Evolutionary conservation across 35 echinoderm and acorn worm genomes (phyloP).

Genomic region (Ophiothrix spiculata): DNA sequence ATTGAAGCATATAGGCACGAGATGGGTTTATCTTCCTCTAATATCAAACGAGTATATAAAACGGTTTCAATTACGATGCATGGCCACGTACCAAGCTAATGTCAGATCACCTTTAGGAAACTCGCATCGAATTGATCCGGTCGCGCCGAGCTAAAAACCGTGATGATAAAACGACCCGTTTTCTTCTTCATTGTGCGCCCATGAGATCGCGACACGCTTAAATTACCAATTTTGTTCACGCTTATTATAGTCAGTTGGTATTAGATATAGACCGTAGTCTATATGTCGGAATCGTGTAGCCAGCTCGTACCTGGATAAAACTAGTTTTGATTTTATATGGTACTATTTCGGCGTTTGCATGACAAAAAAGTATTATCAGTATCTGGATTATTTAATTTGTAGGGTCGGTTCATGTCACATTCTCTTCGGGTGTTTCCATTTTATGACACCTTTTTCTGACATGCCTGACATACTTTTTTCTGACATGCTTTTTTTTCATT

Average conservation of each 20-base stretch:
- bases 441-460: too few relatives aligned
- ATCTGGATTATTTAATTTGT: too few relatives aligned
- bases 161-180: constrained; percentile 12
- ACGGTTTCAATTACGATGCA: too few relatives aligned
- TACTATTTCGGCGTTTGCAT: neutral
- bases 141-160: neutral
- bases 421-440: too few relatives aligned
- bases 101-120: neutral
- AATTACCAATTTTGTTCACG: constrained; percentile 7
- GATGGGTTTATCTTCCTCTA: too few relatives aligned
- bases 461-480: too few relatives aligned
- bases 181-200: constrained; percentile 4
- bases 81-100: neutral
- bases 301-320: constrained; percentile 7
- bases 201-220: neutral
- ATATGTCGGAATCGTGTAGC: neutral
- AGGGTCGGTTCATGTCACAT: too few relatives aligned
- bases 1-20: too few relatives aligned
- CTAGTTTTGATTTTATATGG: neutral
- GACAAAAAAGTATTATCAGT: neutral
- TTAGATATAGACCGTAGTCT: constrained; percentile 3
- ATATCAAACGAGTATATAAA: too few relatives aligned
- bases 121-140: neutral
- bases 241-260: neutral
- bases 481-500: too few relatives aligned